Evolutionary conservation across 2,797 vertebrate species (phyloP), one percentile per base, ranked within the genome.

Genomic region (Lepilemur ruficaudatus): DNA sequence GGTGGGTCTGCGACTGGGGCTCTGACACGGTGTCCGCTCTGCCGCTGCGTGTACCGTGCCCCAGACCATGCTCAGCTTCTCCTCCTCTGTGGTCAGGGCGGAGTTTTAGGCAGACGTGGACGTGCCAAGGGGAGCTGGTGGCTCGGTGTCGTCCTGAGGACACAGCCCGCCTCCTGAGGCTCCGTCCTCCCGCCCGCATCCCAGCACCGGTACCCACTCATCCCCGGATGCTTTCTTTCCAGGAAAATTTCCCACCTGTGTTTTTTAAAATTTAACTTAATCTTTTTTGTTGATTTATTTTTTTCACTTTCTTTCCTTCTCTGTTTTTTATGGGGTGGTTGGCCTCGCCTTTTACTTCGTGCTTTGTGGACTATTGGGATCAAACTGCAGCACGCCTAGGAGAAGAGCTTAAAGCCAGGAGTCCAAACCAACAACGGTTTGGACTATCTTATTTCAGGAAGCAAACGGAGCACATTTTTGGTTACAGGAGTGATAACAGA

Each of bases 381-480:
- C 61, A n/a, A 57, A 17, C 55, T 2, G 11, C 48, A 32, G 7
- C 9, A 12, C 7, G 0, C 11, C 22, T 11, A 7, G 35, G 5
- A 18, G 1, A 46, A 23, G 2, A 46, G 14, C 41, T 28, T 0
- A 25, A 14, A 23, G 46, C 14, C 20, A 0, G 1, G 13, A 4
- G 12, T 2, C 3, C 4, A 8, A 25, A 22, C 38, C 78, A 38
- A 38, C 17, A 4, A 0, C 43, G 28, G 2, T 7, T 30, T 0
- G 4, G 4, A 32, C 38, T 28, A 10, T 23, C 38, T 1, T 13
- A 15, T 52, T 25, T 14, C 5, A 9, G 35, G 75, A 28, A 43
- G 35, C 63, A 50, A 18, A 1, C 8, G 2, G 41, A 38, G 20
- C 0, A 0, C 41, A 2, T 0, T 3, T 30, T 5, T 7, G 43